Base-by-base conservation (phyloP, 2,888 invertebrate species). In the Chymomyza procnemis region DNA sequence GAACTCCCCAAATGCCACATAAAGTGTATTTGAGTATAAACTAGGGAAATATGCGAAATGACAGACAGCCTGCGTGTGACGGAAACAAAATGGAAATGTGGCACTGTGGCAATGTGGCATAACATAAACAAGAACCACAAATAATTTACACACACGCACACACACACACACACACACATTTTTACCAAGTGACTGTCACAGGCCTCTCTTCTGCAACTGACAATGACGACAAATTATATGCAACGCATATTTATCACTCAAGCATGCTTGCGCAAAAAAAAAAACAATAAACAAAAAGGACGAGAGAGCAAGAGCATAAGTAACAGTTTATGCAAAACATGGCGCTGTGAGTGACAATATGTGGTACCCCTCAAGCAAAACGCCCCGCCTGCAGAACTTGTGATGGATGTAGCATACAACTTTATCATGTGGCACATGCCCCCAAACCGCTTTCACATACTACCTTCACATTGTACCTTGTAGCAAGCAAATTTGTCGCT, bases 141-240 rank as follows among this genome's bases (percentile, higher is more conserved):
- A 50, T 50, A 50, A 50, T 50, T 50, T 19, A 50, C 50, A 16
- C 50, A 50, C 50, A 50, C 16, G 16, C 14, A 41, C n/a, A 50
- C 50, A 16, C 50, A n/a, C n/a, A n/a, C n/a, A n/a, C n/a, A n/a
- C n/a, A 50, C 50, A 50, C 16, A 48, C 14, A 41, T 41, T 41
- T 41, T 41, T 41, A 3, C 12, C 34, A 41, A 18, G 41, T 14
- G 12, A 26, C 21, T 48, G 22, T 56, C 57, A 50, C 50, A 14
- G 9, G 57, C 57, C 30, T 18, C 30, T 34, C 30, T n/a, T n/a
- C 48, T 61, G 61, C 48, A 21, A 30, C 21, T 62, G 62, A 62
- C 55, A 55, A 55, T 62, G 80, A 74, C 83, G 80, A 82, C 81
- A 82, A 83, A 82, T 82, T 80, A 83, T 73, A 82, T 78, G 83